These are phyloP conservation scores for Dunckerocampus dactyliophorus DNA, from an alignment of 2,113 vertebrate species.

Conservation along the genomic window DNA sequence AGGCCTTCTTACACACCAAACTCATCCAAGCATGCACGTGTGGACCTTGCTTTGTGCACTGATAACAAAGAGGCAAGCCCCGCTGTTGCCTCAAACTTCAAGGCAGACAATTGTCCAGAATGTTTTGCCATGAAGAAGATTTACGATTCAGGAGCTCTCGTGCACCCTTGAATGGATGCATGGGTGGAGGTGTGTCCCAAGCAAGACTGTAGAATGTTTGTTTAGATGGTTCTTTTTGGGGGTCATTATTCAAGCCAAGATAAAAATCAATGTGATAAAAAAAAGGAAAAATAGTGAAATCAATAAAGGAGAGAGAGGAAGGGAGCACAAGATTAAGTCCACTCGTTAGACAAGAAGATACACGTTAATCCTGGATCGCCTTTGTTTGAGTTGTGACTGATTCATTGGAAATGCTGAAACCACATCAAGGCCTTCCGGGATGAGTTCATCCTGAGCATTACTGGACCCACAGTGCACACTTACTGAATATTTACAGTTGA, in stretches of 20 bases:
- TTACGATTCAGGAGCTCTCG: too few species aligned
- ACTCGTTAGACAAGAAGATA: conserved; percentile 1
- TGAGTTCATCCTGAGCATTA: too few species aligned
- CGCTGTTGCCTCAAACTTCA: too few species aligned
- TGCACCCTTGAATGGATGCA: not conserved
- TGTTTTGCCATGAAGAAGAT: too few species aligned
- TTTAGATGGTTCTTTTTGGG: conserved; percentile 1
- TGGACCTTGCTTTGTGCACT: too few species aligned
- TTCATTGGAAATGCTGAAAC: conserved; percentile 1
- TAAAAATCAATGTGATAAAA: conserved; percentile 5
- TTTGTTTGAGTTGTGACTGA: not conserved
- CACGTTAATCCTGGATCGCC: not conserved
- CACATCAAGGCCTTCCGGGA: not conserved
- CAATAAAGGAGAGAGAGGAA: not conserved
- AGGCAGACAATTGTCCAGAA: too few species aligned
- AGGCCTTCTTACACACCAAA: too few species aligned
- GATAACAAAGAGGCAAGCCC: too few species aligned
- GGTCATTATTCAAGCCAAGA: conserved; percentile 4
- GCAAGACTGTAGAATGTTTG: not conserved
- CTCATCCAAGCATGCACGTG: too few species aligned
- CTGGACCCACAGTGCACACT: too few species aligned
- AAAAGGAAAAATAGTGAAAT: conserved; percentile 1
- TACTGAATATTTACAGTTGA: too few species aligned
- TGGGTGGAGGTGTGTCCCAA: not conserved
- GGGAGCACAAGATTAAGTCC: not conserved